Base-by-base conservation (phyloP, 2,888 invertebrate species). In the Thalpophila matura region DNA sequence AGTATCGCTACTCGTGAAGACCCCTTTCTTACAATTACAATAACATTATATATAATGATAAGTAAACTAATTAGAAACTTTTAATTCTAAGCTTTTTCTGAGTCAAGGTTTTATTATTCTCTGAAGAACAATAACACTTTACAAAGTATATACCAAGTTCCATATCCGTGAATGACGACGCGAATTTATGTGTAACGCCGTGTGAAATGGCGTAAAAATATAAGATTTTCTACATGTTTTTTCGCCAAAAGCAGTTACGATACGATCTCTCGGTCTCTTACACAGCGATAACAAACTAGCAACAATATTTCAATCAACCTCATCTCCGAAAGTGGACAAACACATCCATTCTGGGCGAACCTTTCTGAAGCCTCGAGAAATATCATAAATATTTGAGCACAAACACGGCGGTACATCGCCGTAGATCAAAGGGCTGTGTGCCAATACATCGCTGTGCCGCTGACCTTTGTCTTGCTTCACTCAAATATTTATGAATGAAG, bases 341-440 rank as follows among this genome's bases (percentile, higher is more conserved):
- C 70, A 71, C 55, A 71, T 71, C 62, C 38, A 71, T 71, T 62
- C 43, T 49, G 47, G 47, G 29, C 14, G 24, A 46, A 47, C 55
- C 43, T 68, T 42, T 43, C 53, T 18, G 59, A 46, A 57, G 42
- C 31, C 35, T 56, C 51, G 35, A 68, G 70, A 71, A 69, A 71
- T 71, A 71, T 74, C 70, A 71, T 71, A 74, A 74, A 71, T 71
- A 71, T 71, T 62, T 74, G 75, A 71, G 47, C 70, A 51, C 75
- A 69, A 74, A 69, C 75, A 74, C 53, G 62, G 37, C 31, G 53
- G 74, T 49, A 68, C 53, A 62, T 49, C 27, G 71, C 49, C 75
- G 56, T 74, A 56, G 55, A 71, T 74, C 71, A 71, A 56, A 74
- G 55, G 62, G 46, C 69, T 71, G 69, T 16, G 47, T 61, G 63